Evolutionary conservation across 2,113 vertebrate species (phyloP).

Genomic region (Alethe diademata): DNA sequence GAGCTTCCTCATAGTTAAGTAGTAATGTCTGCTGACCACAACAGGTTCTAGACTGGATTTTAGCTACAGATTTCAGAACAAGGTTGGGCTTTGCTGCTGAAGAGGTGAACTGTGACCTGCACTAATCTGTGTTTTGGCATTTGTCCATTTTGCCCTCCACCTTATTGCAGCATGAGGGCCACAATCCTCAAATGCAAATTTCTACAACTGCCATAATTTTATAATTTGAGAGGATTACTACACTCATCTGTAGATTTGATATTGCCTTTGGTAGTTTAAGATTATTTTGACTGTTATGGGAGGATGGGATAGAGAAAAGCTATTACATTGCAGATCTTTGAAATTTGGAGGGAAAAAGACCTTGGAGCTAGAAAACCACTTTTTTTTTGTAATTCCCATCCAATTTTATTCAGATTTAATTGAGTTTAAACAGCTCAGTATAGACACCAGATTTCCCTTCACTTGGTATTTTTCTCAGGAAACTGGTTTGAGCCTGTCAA

Average conservation of each 20-base stretch:
- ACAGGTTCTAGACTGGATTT: neutral
- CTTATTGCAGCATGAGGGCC: neutral
- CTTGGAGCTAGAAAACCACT: neutral
- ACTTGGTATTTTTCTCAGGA: neutral
- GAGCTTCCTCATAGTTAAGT: neutral
- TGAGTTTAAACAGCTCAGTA: neutral
- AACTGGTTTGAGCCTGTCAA: neutral
- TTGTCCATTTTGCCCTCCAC: neutral
- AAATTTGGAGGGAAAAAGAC: neutral
- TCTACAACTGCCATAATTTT: neutral
- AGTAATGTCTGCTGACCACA: rapidly evolving
- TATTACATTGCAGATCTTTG: neutral
- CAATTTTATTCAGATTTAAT: neutral
- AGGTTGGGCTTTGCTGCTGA: neutral
- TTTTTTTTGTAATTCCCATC: neutral
- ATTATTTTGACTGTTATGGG: neutral
- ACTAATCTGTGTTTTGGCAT: neutral
- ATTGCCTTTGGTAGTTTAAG: neutral
- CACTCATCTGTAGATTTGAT: neutral
- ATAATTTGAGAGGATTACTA: neutral
- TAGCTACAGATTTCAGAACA: neutral
- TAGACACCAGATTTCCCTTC: neutral
- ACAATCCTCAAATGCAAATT: neutral
- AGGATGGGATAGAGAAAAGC: neutral
- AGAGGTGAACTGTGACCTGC: neutral